Percentiles rank a stretch among this genome's conserved stretches.
Conservation (phyloP, 2,113 vertebrate species). For the Varanus salvator region DNA sequence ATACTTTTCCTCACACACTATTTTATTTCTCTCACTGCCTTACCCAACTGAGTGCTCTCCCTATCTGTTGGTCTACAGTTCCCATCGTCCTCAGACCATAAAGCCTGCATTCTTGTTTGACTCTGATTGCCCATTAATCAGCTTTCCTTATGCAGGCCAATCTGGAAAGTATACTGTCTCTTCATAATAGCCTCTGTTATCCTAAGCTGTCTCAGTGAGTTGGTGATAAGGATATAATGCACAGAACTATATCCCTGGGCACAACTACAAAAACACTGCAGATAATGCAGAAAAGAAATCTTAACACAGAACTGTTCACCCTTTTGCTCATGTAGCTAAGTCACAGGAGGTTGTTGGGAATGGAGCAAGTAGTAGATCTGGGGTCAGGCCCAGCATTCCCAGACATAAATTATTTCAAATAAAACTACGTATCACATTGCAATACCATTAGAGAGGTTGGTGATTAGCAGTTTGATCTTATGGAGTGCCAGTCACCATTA, state of each 20-base stretch:
- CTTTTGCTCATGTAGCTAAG: background rate
- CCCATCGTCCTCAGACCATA: too few species aligned
- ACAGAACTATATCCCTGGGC: too few species aligned
- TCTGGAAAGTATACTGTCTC: background rate
- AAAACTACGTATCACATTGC: background rate
- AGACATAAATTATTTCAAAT: background rate
- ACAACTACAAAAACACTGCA: background rate
- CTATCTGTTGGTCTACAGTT: too few species aligned
- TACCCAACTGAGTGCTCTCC: too few species aligned
- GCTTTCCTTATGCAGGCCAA: background rate
- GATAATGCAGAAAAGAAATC: background rate
- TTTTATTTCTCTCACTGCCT: too few species aligned
- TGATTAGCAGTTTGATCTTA: background rate
- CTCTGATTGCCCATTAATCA: background rate
- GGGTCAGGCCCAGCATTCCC: background rate
- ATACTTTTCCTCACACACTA: too few species aligned
- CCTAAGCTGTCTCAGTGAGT: background rate
- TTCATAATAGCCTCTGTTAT: background rate
- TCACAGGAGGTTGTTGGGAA: background rate
- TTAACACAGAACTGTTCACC: background rate
- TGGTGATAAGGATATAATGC: background rate
- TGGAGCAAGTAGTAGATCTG: background rate
- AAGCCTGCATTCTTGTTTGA: background rate
- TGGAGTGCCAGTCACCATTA: background rate
- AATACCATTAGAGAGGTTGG: background rate